Evolutionary conservation across 2,888 invertebrate species (phyloP).

Genomic region (Tenthredo mesomela): DNA sequence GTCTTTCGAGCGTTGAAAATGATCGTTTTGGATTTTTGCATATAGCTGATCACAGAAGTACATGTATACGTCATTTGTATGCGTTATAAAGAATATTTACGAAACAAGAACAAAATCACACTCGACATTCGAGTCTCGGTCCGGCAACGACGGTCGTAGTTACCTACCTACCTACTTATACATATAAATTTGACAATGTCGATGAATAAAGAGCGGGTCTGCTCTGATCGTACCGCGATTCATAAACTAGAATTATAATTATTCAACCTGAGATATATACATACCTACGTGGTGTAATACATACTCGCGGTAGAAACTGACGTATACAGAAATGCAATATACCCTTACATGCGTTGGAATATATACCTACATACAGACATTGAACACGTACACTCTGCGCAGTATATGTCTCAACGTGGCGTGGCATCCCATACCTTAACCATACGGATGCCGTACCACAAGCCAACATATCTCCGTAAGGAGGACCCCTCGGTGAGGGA

Average conservation of each 20-base stretch:
- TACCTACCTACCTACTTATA: slow-evolving; percentile 5
- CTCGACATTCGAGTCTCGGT: background rate
- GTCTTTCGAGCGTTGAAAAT: background rate
- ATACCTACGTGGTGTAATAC: background rate
- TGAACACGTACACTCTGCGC: background rate
- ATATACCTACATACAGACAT: background rate
- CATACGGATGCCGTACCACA: slow-evolving; percentile 22
- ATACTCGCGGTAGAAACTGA: slow-evolving; percentile 4
- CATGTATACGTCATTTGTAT: background rate
- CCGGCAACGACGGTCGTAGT: background rate
- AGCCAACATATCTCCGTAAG: slow-evolving; percentile 13
- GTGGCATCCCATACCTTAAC: slow-evolving; percentile 44
- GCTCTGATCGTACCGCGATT: slow-evolving; percentile 52
- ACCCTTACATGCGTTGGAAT: background rate
- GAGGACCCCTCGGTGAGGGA: slow-evolving; percentile 41
- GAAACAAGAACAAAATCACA: slow-evolving; percentile 3
- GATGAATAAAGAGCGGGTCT: slow-evolving; percentile 24
- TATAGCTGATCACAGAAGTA: background rate
- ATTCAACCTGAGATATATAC: slow-evolving; percentile 40
- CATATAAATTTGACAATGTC: slow-evolving; percentile 50
- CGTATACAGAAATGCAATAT: background rate
- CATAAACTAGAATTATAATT: slow-evolving; percentile 51
- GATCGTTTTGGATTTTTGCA: background rate
- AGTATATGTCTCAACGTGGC: background rate
- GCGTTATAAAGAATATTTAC: background rate